phyloP scores from a whole-genome alignment of 2,888 invertebrate genomes.

The Tiphia femorata region DNA sequence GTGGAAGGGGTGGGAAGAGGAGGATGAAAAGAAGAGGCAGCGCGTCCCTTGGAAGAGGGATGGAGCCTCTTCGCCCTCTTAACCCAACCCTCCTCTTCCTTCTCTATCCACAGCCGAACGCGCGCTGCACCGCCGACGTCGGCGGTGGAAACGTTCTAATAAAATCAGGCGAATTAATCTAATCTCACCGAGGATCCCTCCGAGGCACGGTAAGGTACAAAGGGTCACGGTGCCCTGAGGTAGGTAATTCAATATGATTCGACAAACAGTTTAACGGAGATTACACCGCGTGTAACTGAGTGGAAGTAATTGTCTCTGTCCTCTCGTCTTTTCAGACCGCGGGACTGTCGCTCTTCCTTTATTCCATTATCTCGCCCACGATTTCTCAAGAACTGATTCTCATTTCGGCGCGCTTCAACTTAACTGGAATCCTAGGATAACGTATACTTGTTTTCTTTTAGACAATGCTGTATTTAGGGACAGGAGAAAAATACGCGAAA shows the following conservation, averaged over 20 bases:
- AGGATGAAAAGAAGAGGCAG: constrained; percentile 3
- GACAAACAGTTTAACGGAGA: constrained; percentile 61
- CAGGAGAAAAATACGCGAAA: too few species aligned
- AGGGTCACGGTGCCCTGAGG: constrained; percentile 45
- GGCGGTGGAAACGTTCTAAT: constrained; percentile 52
- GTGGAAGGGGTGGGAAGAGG: neutral
- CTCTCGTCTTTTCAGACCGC: constrained; percentile 13
- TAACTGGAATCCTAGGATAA: too few species aligned
- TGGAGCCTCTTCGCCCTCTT: constrained; percentile 9
- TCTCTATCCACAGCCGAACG: neutral
- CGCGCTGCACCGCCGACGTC: constrained; percentile 26
- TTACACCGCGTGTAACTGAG: constrained; percentile 48
- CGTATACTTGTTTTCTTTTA: too few species aligned
- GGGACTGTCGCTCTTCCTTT: neutral
- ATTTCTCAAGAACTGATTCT: too few species aligned
- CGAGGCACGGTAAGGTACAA: constrained; percentile 44
- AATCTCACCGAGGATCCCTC: constrained; percentile 53
- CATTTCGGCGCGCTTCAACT: too few species aligned
- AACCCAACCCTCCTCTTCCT: neutral
- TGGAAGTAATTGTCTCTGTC: constrained; percentile 40
- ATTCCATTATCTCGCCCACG: neutral
- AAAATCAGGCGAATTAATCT: constrained; percentile 62
- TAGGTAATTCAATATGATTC: constrained; percentile 60
- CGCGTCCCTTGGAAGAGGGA: neutral
- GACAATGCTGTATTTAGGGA: too few species aligned